Percentiles rank a stretch among this genome's conserved stretches.
These are phyloP conservation scores for Catagonus wagneri DNA, from an alignment of 2,113 vertebrate species.

Conservation along the genomic window DNA sequence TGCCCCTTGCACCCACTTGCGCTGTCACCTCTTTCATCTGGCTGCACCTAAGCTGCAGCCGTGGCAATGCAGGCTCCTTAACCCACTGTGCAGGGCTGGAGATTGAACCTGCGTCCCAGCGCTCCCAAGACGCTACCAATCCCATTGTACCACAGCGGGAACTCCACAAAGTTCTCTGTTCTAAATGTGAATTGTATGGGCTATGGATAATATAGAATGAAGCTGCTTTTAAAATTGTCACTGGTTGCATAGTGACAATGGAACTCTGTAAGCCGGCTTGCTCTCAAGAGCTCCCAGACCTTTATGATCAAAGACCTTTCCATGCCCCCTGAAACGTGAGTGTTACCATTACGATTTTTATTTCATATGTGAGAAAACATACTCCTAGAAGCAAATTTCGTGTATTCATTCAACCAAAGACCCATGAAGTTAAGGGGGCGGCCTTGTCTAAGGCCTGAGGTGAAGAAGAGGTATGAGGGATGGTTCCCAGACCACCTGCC, in stretches of 20 bases:
- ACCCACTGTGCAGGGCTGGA: no score
- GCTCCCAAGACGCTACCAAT: no score
- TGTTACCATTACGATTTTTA: background rate
- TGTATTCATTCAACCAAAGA: background rate
- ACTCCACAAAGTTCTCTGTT: no score
- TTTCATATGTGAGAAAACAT: background rate
- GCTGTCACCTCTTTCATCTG: background rate
- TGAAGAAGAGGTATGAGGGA: background rate
- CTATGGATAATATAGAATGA: background rate
- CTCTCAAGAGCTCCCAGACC: background rate
- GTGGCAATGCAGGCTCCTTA: no score
- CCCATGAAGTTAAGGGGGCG: background rate
- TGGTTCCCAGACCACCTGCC: background rate
- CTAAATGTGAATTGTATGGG: background rate
- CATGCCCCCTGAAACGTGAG: no score
- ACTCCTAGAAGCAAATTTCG: background rate
- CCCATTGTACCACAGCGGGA: no score
- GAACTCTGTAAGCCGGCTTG: background rate
- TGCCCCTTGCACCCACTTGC: background rate
- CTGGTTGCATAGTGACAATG: background rate
- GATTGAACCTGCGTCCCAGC: no score
- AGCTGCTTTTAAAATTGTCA: background rate
- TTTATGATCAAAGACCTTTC: background rate
- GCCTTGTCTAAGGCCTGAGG: background rate
- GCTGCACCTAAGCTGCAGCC: background rate